A percentile compares a stretch with the other conserved stretches of the same genome.
These are phyloP conservation scores for Trachelus iudaicus DNA, from an alignment of 2,888 invertebrate species.

Conservation along the genomic window DNA sequence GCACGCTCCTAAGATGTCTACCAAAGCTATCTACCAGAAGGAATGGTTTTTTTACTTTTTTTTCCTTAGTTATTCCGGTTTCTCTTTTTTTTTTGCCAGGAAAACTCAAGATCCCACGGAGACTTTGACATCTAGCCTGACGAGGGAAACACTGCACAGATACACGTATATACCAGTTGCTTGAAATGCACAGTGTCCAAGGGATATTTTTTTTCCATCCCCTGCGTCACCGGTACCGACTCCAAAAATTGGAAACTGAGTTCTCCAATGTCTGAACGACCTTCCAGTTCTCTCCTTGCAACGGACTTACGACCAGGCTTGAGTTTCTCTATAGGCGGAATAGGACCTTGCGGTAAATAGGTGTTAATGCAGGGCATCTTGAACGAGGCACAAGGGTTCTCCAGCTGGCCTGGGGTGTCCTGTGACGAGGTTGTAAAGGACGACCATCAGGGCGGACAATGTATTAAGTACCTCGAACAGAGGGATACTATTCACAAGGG, in stretches of 20 bases:
- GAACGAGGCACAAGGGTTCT: slow-evolving; percentile 22
- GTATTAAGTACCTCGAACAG: slow-evolving; percentile 56
- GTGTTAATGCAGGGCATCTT: slow-evolving; percentile 60
- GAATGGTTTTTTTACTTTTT: neutral
- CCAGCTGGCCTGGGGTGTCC: slow-evolving; percentile 23
- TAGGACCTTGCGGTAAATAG: slow-evolving; percentile 47
- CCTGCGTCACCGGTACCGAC: neutral
- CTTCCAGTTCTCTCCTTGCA: neutral
- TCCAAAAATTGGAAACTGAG: neutral
- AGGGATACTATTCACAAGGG: slow-evolving; percentile 61
- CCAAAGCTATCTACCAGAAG: neutral
- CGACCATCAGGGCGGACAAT: slow-evolving; percentile 56
- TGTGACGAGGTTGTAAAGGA: slow-evolving; percentile 57
- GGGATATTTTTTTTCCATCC: neutral
- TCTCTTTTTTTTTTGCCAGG: neutral
- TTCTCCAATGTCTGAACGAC: neutral
- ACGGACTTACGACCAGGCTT: neutral
- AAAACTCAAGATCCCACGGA: no score
- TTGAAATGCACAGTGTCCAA: neutral
- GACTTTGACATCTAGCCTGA: neutral
- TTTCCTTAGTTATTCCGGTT: neutral
- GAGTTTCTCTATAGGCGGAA: neutral
- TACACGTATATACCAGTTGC: neutral
- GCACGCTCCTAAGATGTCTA: neutral
- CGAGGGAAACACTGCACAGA: neutral